These are phyloP conservation scores for Tenrec ecaudatus DNA, from an alignment of 2,113 vertebrate genomes.

Conservation along the genomic window DNA sequence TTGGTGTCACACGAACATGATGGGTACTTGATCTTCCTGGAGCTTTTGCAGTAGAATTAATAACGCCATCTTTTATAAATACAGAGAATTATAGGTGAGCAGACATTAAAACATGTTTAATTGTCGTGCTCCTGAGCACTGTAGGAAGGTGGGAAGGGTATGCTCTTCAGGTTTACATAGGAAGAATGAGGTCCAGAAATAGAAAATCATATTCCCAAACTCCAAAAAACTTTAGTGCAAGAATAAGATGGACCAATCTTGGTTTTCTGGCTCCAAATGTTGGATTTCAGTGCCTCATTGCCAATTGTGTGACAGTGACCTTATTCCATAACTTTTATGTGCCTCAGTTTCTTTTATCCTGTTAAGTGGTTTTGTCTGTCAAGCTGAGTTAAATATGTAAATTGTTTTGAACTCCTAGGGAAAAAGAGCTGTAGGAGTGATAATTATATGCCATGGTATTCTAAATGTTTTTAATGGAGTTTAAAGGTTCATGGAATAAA, in stretches of 20 bases:
- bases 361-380: constrained; percentile 56
- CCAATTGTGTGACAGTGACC: constrained; percentile 21
- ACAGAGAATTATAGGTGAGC: not conserved
- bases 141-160: not conserved
- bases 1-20: not conserved
- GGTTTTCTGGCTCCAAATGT: not conserved
- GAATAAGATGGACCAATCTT: not conserved
- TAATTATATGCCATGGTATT: constrained; percentile 76
- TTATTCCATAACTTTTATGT: constrained; percentile 45
- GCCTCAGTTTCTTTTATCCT: constrained; percentile 74
- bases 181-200: constrained; percentile 4
- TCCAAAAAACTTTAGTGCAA: constrained; percentile 28
- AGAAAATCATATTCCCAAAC: constrained; percentile 30
- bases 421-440: constrained; percentile 72
- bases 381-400: constrained; percentile 76
- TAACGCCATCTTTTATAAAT: not conserved
- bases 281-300: constrained; percentile 14
- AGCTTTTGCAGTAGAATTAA: not conserved
- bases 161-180: not conserved
- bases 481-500: constrained; percentile 82
- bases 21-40: not conserved
- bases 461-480: constrained; percentile 75
- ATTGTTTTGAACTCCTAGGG: constrained; percentile 76
- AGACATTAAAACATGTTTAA: not conserved
- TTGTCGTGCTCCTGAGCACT: not conserved